Evolutionary conservation across 2,888 invertebrate species (phyloP), one percentile per base, ranked within the genome.

Genomic region (Xestia xanthographa): DNA sequence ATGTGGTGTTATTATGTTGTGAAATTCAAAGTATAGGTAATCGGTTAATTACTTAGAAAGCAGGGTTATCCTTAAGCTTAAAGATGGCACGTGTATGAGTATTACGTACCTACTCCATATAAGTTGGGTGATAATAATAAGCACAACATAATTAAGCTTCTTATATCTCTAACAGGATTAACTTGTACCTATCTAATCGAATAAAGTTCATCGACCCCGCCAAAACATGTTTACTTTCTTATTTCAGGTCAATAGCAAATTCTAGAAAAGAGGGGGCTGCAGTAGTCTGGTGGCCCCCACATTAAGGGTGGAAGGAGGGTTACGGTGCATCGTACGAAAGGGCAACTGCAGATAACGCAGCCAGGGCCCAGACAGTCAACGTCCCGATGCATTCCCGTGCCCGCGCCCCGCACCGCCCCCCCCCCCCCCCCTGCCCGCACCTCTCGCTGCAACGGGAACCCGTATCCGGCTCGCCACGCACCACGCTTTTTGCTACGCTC

Each of bases 281-380:
- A 93, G 94, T 91, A 91, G 94, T 93, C 93, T 94, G 92, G 86
- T 90, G 87, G 87, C 86, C 88, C 90, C 92, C 92, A 87, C 89
- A 87, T 84, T 88, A 91, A 93, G 95, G 95, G 94, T 93, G 94
- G 88, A 89, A 92, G 91, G 95, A 93, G 95, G 94, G 95, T 92
- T 92, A 94, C 93, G 92, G 96, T 95, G 95, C 96, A 96, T 95
- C 95, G 95, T 94, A 95, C 95, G 93, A 95, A 96, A 96, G 96
- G 96, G 96, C 96, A 95, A 96, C 95, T 96, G 96, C 96, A 96
- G 96, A 96, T 96, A 96, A 94, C 94, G 93, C 94, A 92, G 91
- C 93, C 95, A 91, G 92, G 93, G 91, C 93, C 95, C 96, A 96
- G 96, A 96, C 96, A 96, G 96, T 96, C 96, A 96, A 96, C 93